Percentiles rank a stretch among this genome's conserved stretches.
phyloP scores from a whole-genome alignment of 2,113 vertebrate genomes.

The Pyrgilauda ruficollis region DNA sequence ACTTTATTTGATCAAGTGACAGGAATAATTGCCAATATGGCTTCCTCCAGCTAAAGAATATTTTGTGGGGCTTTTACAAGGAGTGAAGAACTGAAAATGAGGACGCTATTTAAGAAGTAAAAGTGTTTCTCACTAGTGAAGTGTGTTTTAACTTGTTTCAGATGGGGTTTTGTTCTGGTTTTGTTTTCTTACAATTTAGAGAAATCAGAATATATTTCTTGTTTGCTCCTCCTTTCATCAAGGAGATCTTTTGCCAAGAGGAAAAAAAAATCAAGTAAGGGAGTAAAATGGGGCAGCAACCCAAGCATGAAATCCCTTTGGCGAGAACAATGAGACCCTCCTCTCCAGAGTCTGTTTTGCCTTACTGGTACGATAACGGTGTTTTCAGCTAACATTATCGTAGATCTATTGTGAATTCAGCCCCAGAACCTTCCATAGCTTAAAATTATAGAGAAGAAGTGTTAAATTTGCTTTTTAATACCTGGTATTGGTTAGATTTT shows the following conservation, averaged over 20 bases:
- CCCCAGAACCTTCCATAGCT: not conserved
- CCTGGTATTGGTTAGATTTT: conserved; percentile 17
- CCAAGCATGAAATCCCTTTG: conserved; percentile 67
- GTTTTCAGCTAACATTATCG: not conserved
- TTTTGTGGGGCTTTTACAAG: conserved; percentile 10
- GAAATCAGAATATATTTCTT: conserved; percentile 49
- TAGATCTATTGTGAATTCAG: not conserved
- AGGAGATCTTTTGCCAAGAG: conserved; percentile 23
- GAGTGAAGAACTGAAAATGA: conserved; percentile 32
- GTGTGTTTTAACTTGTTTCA: not conserved
- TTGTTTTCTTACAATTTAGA: conserved; percentile 21
- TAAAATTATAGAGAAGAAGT: not conserved
- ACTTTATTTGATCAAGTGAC: conserved; percentile 41
- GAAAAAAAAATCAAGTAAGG: conserved; percentile 32
- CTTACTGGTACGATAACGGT: not conserved
- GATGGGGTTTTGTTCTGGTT: not conserved
- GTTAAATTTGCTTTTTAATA: not conserved
- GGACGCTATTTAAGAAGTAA: not conserved
- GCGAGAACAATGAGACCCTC: conserved; percentile 63
- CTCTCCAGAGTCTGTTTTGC: conserved; percentile 20
- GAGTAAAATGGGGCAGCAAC: conserved; percentile 59
- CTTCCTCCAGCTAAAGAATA: conserved; percentile 17
- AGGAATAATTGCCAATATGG: conserved; percentile 41
- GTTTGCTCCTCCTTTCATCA: conserved; percentile 43
- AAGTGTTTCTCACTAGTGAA: not conserved